Conservation (phyloP, 1,140 invertebrate genomes). For the Aphis gossypii region DNA sequence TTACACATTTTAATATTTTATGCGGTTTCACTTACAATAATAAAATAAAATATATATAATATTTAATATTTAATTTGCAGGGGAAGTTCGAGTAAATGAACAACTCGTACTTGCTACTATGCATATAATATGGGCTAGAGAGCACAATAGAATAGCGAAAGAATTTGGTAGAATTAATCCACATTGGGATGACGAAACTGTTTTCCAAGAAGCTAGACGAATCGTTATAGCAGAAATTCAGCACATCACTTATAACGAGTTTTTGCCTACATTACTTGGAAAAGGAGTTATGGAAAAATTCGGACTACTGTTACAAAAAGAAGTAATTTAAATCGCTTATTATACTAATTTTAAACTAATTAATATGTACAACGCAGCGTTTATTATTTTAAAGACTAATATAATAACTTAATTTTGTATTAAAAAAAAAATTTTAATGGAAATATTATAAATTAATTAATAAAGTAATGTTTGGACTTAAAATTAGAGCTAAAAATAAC, state of each 20-base stretch:
- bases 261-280: conserved; percentile 89
- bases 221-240: conserved; percentile 91
- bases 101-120: conserved; percentile 70
- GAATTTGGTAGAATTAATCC: conserved; percentile 79
- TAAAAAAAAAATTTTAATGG: too few species aligned
- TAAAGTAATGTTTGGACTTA: too few species aligned
- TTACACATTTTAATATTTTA: too few species aligned
- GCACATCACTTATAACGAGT: conserved; percentile 94
- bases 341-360: too few species aligned
- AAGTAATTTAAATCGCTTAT: conserved; percentile 66
- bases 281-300: conserved; percentile 94
- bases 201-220: conserved; percentile 87
- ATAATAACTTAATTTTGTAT: too few species aligned
- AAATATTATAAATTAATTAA: too few species aligned
- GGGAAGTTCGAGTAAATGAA: conserved; percentile 68
- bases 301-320: conserved; percentile 82
- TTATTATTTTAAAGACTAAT: too few species aligned
- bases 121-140: conserved; percentile 66
- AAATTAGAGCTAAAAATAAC: too few species aligned
- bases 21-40: too few species aligned
- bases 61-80: conserved; percentile 53
- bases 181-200: conserved; percentile 85
- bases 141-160: conserved; percentile 89
- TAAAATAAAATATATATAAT: neutral
- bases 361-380: too few species aligned